These are phyloP conservation scores for Phania funesta DNA, from an alignment of 2,888 invertebrate genomes.

Conservation along the genomic window DNA sequence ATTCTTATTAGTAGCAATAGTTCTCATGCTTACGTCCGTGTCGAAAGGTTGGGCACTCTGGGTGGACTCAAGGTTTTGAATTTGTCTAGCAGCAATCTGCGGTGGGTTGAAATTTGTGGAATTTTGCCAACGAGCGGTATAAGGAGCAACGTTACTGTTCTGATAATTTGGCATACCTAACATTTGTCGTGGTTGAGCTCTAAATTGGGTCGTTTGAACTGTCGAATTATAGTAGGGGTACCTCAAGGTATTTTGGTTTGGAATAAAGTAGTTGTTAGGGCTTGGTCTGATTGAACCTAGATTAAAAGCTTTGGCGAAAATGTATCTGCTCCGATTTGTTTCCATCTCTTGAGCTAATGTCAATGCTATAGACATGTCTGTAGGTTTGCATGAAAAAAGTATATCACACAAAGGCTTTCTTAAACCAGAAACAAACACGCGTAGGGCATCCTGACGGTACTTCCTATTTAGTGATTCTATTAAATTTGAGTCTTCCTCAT, in stretches of 20 bases:
- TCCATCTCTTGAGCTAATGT: not conserved
- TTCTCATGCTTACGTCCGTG: not conserved
- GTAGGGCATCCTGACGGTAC: not conserved
- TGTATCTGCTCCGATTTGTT: not conserved
- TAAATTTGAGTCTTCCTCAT: not conserved
- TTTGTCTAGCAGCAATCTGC: not conserved
- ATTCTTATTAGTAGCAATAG: not conserved
- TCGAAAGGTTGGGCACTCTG: not conserved
- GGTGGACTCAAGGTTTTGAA: not conserved
- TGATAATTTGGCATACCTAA: not conserved
- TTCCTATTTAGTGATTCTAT: not conserved
- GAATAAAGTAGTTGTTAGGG: not conserved
- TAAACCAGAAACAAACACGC: not conserved
- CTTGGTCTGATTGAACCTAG: not conserved
- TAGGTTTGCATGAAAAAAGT: not conserved
- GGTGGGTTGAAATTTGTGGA: not conserved
- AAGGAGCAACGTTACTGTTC: not conserved
- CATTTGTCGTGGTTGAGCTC: not conserved
- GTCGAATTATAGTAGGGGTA: not conserved
- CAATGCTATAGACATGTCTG: not conserved
- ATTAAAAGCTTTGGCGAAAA: not conserved
- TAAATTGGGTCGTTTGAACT: not conserved
- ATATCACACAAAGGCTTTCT: constrained; percentile 5
- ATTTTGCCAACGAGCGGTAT: not conserved
- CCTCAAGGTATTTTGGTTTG: not conserved